A percentile compares a stretch with the other conserved stretches of the same genome.
Conservation (phyloP, 1,140 invertebrate species). For the Sarcophaga bullata region DNA sequence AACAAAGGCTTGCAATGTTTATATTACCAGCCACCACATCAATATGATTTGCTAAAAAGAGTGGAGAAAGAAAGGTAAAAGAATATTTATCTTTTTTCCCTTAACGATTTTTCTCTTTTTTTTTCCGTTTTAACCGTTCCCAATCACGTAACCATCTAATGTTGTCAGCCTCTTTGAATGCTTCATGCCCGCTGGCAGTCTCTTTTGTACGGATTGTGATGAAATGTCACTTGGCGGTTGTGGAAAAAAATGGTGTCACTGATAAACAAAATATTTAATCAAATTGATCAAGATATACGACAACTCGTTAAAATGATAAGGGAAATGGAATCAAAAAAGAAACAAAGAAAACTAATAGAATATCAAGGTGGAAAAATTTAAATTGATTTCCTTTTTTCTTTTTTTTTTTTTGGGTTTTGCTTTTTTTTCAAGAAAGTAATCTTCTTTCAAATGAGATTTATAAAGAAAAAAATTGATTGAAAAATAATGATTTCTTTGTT, state of each 20-base stretch:
- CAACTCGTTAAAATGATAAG: background rate
- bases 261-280: background rate
- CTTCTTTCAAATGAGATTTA: too few relatives aligned
- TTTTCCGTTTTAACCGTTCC: background rate
- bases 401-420: too few relatives aligned
- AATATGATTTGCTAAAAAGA: background rate
- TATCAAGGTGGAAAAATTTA: background rate
- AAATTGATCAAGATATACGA: constrained; percentile 6
- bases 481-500: too few relatives aligned
- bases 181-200: background rate
- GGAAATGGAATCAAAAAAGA: too few relatives aligned
- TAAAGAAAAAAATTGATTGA: too few relatives aligned
- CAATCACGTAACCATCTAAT: too few relatives aligned
- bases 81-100: background rate
- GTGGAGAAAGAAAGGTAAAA: background rate
- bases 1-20: background rate
- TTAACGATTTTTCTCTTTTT: background rate
- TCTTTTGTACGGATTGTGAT: background rate
- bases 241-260: constrained; percentile 2
- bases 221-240: background rate
- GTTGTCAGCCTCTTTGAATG: background rate
- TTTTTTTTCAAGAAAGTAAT: too few relatives aligned
- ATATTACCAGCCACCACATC: background rate
- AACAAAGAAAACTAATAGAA: background rate
- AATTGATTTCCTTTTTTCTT: background rate